Base-by-base conservation (phyloP, 1,140 invertebrate species). In the Formica exsecta region DNA sequence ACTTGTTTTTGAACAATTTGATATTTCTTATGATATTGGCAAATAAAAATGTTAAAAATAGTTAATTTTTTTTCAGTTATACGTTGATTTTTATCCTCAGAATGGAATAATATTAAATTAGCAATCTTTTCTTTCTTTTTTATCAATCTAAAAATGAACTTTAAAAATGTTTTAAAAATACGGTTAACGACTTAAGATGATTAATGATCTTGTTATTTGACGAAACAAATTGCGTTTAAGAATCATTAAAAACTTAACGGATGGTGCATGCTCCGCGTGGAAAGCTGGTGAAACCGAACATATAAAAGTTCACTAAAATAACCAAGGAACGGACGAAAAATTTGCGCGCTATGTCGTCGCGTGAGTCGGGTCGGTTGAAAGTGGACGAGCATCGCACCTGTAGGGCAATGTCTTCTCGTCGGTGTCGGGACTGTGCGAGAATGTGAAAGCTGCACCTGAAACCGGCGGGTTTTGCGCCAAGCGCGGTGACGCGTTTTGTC, bases 361-460 rank as follows among this genome's bases (percentile, higher is more conserved):
- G 13, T 61, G 13, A 25, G 32, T 66, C 76, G 22, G 68, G 38
- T 11, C 25, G 54, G 38, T 83, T 48, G 54, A 83, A 77, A 74
- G 74, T 77, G 44, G 83, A 85, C 32, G 61, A 38, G 62, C 84
- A 80, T 48, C 32, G 74, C 84, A 85, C 84, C 75, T 81, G 84
- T 64, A 57, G 74, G 74, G 73, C 73, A 86, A 66, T 79, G 84
- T 62, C 70, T 54, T 41, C 51, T 75, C 73, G 83, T 65, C 48
- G 74, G 44, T 51, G 48, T 51, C 64, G 54, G 19, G 32, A n/a
- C 57, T 1, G 38, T 44, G 38, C 84, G 85, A 57, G 85, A 86
- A 86, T 86, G 85, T 86, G 85, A 86, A 86, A 86, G 77, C 77
- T 73, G 85, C 77, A 86, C 68, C 77, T 83, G 85, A 83, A 86